Base-by-base conservation (phyloP, 2,888 invertebrate genomes). In the Petrolisthes cinctipes region DNA sequence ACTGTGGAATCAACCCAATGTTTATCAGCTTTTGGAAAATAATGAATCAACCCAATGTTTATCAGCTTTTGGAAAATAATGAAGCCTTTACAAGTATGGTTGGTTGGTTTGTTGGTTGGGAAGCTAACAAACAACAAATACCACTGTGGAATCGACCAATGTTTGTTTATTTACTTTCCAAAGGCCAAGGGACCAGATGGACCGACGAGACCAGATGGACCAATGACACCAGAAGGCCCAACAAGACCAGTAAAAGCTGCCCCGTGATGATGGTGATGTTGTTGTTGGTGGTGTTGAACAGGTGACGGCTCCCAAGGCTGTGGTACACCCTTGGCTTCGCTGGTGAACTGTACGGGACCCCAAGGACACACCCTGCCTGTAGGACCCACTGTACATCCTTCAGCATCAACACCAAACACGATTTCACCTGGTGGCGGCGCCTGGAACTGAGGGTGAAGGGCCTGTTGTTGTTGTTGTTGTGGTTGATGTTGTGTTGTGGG, bases 291-390 rank as follows among this genome's bases (percentile, higher is more conserved):
- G 54, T 51, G 73, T 20, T 75, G 81, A 4, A 61, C 56, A 5
- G 75, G 75, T 9, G 79, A 14, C 4, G 83, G 87, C 37, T 66
- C 78, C 37, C 68, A 80, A 7, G 80, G 80, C 80, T 83, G 71
- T n/a, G 82, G 61, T 0, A 79, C 87, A 20, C 86, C 88, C 11
- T 71, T 54, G 37, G 89, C 89, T 6, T 17, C 84, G 23, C 80
- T 68, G 20, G 86, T 83, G 78, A 90, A 90, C 84, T 90, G 90
- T 17, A 90, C 86, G 66, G 88, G 86, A 23, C 90, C 90, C 4
- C 76, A 80, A 17, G 90, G 88, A 51, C 90, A 90, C 84, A 90
- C 90, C 37, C 84, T 84, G 51, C 90, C 90, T n/a, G 90, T 86
- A 17, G 90, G 86, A 14, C 86, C 90, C 51, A 90, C 88, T 4